Evolutionary conservation across 1,140 invertebrate species (phyloP), one percentile per base, ranked within the genome.

Genomic region (Himalopsyche phryganea): DNA sequence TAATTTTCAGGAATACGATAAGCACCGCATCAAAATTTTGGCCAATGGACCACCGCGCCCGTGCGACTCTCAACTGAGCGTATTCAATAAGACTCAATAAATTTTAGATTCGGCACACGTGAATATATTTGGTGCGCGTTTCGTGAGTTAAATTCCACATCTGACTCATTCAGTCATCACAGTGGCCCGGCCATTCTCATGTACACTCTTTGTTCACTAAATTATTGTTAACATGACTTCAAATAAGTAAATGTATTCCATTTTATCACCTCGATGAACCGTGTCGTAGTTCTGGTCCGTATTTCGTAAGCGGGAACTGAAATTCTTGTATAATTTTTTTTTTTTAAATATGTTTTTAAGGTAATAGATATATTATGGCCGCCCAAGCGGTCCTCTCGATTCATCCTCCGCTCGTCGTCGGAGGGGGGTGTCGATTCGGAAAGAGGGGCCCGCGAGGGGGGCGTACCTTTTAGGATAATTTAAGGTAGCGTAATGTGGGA

Each of bases 161-260:
- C 23, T 28, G 23, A 28, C 23, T 28, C 23, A 9, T 28, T 28
- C 23, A 9, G 23, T 28, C 23, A 9, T 5, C 3, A 9, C 23
- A 5, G 23, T 28, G 23, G 9, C 23, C 23, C 23, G 23, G 23
- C 23, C 9, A 5, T 28, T 3, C 23, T 28, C 23, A 28, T 28
- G 23, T 28, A 28, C 23, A 28, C 23, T 28, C 23, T 28, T 28
- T 9, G 23, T 28, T 50, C 47, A 48, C 53, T 63, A 63, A 63
- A 63, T 63, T 63, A 63, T 62, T 62, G 47, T 58, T 63, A 54
- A 63, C 61, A 58, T 58, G 55, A 58, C 61, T 59, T 44, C 33
- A 48, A 50, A 41, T 45, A 33, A 17, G 42, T 49, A 47, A 50
- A 49, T 41, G 33, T 63, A 59, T 63, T 49, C 57, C 48, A 35